phyloP scores from a whole-genome alignment of 1,140 invertebrate species.

The Diuraphis noxia region DNA sequence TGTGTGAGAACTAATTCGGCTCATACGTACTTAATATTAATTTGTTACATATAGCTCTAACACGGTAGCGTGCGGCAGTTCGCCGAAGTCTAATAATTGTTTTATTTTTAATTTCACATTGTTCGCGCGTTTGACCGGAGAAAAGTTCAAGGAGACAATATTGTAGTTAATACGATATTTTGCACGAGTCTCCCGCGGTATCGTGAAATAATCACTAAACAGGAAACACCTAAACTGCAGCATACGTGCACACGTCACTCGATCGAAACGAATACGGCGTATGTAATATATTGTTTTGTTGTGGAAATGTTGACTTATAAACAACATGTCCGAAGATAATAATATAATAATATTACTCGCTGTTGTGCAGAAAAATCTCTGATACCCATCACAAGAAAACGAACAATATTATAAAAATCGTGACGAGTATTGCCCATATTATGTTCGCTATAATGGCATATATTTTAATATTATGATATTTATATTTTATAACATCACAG shows the following conservation, averaged over 20 bases:
- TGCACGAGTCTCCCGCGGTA: not conserved
- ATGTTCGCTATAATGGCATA: not conserved
- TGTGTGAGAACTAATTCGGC: slow-evolving; percentile 15
- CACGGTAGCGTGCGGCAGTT: not conserved
- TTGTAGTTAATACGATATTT: not conserved
- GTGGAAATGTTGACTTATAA: not conserved
- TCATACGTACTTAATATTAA: not conserved
- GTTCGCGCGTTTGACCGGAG: slow-evolving; percentile 29
- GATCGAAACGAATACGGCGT: not conserved
- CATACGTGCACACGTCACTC: not conserved
- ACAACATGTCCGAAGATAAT: not conserved
- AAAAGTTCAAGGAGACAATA: slow-evolving; percentile 32
- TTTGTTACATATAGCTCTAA: not conserved
- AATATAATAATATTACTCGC: not conserved
- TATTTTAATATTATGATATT: too few species aligned
- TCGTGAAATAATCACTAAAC: not conserved
- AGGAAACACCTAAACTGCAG: not conserved
- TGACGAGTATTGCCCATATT: not conserved
- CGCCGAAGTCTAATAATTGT: not conserved
- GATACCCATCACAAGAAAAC: not conserved
- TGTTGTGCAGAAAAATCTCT: not conserved
- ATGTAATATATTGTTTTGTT: not conserved
- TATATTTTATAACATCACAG: not conserved
- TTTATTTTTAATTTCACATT: slow-evolving; percentile 10
- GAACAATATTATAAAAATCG: not conserved